Percentiles rank a stretch among this genome's conserved stretches.
These are phyloP conservation scores for Platysternon megacephalum DNA, from an alignment of 2,113 vertebrate genomes.

Conservation along the genomic window DNA sequence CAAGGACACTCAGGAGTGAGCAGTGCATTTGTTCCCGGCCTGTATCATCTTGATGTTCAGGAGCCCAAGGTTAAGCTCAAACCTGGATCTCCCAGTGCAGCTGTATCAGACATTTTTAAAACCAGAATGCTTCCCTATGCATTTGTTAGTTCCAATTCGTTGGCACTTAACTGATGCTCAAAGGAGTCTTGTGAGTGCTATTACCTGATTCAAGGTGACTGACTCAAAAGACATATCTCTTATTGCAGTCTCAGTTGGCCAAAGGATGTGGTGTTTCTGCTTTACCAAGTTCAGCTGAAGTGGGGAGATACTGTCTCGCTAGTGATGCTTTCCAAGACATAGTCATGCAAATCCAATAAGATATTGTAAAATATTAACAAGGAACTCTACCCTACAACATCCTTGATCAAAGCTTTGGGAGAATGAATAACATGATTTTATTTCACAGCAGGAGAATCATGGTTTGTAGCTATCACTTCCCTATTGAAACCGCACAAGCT, in stretches of 20 bases:
- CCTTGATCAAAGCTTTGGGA: neutral
- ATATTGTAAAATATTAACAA: neutral
- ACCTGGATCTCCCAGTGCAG: neutral
- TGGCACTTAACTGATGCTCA: neutral
- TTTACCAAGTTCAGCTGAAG: neutral
- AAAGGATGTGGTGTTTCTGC: neutral
- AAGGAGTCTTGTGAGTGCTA: neutral
- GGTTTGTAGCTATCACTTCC: neutral
- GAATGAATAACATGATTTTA: neutral
- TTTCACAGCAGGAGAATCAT: neutral
- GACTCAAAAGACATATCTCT: neutral
- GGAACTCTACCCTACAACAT: neutral
- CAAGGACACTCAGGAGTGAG: accelerated
- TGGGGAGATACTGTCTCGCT: neutral
- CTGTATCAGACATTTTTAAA: neutral
- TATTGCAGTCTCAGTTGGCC: accelerated
- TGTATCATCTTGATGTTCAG: accelerated
- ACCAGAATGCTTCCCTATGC: neutral
- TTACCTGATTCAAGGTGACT: conserved; percentile 46
- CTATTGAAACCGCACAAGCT: neutral
- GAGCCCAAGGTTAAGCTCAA: neutral
- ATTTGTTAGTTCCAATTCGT: conserved; percentile 1
- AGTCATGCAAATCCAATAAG: accelerated
- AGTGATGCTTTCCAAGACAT: neutral
- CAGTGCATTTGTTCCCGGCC: neutral